Conservation (phyloP, 2,113 vertebrate species). For the Tupaia tana region DNA sequence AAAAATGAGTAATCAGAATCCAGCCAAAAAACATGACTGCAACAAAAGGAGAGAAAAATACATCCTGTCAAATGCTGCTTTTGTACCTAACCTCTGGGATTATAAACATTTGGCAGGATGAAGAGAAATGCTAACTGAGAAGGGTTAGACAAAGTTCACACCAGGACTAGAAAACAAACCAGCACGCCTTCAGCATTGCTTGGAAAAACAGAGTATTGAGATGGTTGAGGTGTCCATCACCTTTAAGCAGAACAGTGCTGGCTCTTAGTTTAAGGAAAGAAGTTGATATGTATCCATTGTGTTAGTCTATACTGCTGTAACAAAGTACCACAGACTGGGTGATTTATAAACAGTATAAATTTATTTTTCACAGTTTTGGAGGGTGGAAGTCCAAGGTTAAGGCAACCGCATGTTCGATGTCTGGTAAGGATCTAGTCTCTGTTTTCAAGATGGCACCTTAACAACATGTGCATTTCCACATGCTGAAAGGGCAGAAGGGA, state of each 20-base stretch:
- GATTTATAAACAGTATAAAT: background rate
- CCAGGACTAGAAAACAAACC: background rate
- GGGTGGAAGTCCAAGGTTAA: background rate
- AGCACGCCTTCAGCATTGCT: background rate
- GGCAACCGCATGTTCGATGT: background rate
- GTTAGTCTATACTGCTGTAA: background rate
- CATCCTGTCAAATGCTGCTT: background rate
- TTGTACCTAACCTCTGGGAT: background rate
- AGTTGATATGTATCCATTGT: background rate
- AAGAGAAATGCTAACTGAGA: background rate
- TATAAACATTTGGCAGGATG: background rate
- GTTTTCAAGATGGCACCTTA: background rate
- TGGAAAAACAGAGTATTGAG: background rate
- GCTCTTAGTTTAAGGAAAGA: background rate
- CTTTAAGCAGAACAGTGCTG: background rate
- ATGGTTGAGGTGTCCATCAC: fast-evolving
- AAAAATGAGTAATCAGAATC: background rate
- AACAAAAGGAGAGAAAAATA: background rate
- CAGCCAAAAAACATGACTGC: background rate
- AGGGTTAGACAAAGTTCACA: background rate
- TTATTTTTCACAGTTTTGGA: background rate
- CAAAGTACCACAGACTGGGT: background rate
- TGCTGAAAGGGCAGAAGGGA: background rate
- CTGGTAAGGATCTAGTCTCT: background rate
- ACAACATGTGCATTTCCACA: background rate